These are phyloP conservation scores for Rhamnusium bicolor DNA, from an alignment of 2,888 invertebrate species.

Conservation along the genomic window DNA sequence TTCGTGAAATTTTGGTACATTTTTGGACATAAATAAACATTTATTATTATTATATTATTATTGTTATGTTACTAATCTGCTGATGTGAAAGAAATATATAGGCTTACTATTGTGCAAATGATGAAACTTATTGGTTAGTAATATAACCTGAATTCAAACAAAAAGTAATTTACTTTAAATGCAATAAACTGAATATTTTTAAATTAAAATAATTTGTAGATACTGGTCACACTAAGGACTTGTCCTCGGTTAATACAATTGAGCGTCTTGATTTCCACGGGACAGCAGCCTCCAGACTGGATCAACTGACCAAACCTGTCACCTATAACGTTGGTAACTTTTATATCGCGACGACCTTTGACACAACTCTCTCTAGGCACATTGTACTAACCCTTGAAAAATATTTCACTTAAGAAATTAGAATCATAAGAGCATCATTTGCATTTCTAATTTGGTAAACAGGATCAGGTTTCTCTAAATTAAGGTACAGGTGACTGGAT, in stretches of 20 bases:
- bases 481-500: conserved; percentile 36
- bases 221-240: not conserved
- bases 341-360: conserved; percentile 40
- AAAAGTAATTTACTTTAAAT: no score
- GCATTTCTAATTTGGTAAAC: conserved; percentile 55
- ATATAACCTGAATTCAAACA: no score
- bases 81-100: no score
- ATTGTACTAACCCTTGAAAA: conserved; percentile 37
- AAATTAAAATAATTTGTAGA: not conserved
- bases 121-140: no score
- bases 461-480: conserved; percentile 46
- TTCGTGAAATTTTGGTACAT: no score
- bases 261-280: conserved; percentile 66
- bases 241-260: not conserved
- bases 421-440: conserved; percentile 57
- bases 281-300: conserved; percentile 62
- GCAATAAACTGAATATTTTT: not conserved
- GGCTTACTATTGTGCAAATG: no score
- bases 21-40: no score
- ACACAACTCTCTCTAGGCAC: conserved; percentile 10
- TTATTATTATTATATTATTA: no score
- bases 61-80: no score
- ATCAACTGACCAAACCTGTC: conserved; percentile 65
- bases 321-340: conserved; percentile 52
- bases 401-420: conserved; percentile 49